Conservation (phyloP, 1,140 invertebrate genomes). For the Pararge aegeria region DNA sequence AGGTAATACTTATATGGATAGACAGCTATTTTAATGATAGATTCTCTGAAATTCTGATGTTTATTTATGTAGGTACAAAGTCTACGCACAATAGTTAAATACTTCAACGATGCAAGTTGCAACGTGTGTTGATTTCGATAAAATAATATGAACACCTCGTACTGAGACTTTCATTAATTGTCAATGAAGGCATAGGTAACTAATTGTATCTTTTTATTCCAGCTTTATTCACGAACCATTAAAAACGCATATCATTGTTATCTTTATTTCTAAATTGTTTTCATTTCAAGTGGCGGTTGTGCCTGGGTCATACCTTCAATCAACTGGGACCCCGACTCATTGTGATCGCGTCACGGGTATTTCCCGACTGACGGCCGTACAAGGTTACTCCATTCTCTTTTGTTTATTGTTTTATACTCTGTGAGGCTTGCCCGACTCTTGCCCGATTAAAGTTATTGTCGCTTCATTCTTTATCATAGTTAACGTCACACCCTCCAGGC, state of each 20-base stretch:
- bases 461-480: conserved; percentile 18
- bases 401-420: conserved; percentile 36
- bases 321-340: conserved; percentile 62
- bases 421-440: conserved; percentile 22
- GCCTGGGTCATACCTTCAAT: conserved; percentile 67
- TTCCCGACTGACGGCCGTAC: conserved; percentile 33
- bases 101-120: too few relatives aligned
- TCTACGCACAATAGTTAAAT: too few relatives aligned
- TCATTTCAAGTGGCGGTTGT: conserved; percentile 49
- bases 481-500: conserved; percentile 5
- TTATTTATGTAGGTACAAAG: too few relatives aligned
- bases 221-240: too few relatives aligned
- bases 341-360: conserved; percentile 43
- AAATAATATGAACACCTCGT: too few relatives aligned
- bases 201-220: too few relatives aligned
- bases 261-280: conserved; percentile 34
- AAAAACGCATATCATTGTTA: conserved; percentile 9
- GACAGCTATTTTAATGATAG: too few relatives aligned
- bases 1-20: too few relatives aligned
- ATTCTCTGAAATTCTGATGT: too few relatives aligned
- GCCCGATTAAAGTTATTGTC: conserved; percentile 31
- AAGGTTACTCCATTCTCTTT: conserved; percentile 50
- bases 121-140: too few relatives aligned
- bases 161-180: too few relatives aligned
- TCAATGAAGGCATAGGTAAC: too few relatives aligned